phyloP scores from a whole-genome alignment of 1,140 invertebrate species.

The Dreissena polymorpha region DNA sequence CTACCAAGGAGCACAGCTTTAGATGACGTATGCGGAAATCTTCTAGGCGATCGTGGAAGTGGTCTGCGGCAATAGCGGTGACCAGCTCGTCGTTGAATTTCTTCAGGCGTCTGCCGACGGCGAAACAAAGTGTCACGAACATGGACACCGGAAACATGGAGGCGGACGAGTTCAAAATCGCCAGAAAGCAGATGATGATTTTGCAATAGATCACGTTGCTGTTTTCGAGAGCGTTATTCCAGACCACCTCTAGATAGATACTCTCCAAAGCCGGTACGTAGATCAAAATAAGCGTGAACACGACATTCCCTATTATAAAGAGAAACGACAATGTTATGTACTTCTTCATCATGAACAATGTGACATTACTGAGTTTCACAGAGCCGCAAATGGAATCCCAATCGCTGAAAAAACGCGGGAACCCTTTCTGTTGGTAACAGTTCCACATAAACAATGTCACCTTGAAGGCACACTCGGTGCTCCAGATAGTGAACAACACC shows the following conservation, averaged over 20 bases:
- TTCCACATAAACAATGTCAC: neutral
- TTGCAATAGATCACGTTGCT: neutral
- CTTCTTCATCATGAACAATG: neutral
- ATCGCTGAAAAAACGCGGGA: neutral
- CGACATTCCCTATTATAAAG: slow-evolving; percentile 9
- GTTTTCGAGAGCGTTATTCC: neutral
- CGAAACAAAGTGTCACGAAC: neutral
- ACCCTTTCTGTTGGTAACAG: slow-evolving; percentile 13
- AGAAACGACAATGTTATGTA: neutral
- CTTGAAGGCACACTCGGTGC: slow-evolving; percentile 23
- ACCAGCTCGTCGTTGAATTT: neutral
- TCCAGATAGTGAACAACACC: slow-evolving; percentile 12
- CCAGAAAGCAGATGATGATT: neutral
- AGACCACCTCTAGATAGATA: slow-evolving; percentile 16
- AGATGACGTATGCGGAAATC: slow-evolving; percentile 7
- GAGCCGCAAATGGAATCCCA: neutral
- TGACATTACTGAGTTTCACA: neutral
- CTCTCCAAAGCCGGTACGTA: neutral
- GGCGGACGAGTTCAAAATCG: slow-evolving; percentile 10
- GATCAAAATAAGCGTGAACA: slow-evolving; percentile 3
- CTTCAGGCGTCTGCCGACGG: slow-evolving; percentile 6
- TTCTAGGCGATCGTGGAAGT: neutral
- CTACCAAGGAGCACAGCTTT: neutral
- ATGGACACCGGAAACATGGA: slow-evolving; percentile 5
- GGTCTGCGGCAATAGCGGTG: neutral